Percentiles rank a stretch among this genome's conserved stretches.
These are phyloP conservation scores for Protobothrops flavoviridis DNA, from an alignment of 2,113 vertebrate species.

Conservation along the genomic window DNA sequence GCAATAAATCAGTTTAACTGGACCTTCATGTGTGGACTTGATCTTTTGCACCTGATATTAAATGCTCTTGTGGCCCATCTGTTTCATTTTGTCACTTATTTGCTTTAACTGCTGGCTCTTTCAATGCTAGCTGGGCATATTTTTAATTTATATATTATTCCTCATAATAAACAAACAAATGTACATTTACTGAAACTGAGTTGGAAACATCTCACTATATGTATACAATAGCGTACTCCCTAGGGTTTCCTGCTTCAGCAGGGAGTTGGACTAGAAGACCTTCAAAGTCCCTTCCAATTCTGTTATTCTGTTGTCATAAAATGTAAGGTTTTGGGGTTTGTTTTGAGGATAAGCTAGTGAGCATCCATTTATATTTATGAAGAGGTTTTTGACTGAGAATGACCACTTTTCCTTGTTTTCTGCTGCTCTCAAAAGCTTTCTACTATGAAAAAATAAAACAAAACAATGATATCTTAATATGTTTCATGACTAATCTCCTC, in stretches of 20 bases:
- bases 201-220: not conserved
- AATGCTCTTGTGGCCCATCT: not conserved
- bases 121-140: not conserved
- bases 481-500: not conserved
- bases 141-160: not conserved
- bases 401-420: not conserved
- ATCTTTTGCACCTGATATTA: not conserved
- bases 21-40: not conserved
- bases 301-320: not conserved
- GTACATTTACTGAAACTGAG: not conserved
- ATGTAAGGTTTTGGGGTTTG: not conserved
- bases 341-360: not conserved
- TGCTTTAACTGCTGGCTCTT: not conserved
- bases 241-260: not conserved
- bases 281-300: not conserved
- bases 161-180: not conserved
- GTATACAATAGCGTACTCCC: not conserved
- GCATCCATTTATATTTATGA: not conserved
- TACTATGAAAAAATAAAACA: not conserved
- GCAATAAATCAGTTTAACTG: not conserved
- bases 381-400: not conserved
- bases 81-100: not conserved
- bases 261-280: not conserved
- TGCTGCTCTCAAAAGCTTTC: not conserved
- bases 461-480: not conserved